A percentile compares a stretch with the other conserved stretches of the same genome.
Conservation (phyloP, 92 coral and sea anemone genomes). For the Epizoanthus scotinus region DNA sequence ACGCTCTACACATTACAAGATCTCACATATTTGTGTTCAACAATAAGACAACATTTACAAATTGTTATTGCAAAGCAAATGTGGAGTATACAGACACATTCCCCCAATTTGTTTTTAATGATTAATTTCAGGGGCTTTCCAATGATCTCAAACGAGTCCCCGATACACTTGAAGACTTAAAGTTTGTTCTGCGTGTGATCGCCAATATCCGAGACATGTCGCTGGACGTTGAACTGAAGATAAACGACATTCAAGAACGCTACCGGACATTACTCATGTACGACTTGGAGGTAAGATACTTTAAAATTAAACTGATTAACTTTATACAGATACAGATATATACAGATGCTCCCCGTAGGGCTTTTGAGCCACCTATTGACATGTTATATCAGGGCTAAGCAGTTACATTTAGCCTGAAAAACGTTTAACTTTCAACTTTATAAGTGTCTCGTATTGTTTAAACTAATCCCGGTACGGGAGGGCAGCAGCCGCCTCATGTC, state of each 20-base stretch:
- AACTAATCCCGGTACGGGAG: too few species aligned
- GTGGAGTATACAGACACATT: neutral
- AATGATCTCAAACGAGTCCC: constrained; percentile 90
- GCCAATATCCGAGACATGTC: constrained; percentile 99
- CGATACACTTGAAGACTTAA: constrained; percentile 93
- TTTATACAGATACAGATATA: too few species aligned
- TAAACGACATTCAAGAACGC: constrained; percentile 90
- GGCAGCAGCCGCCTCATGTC: too few species aligned
- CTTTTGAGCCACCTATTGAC: too few species aligned
- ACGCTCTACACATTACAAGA: too few species aligned
- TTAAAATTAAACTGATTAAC: too few species aligned
- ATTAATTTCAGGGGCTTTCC: constrained; percentile 64
- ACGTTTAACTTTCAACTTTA: too few species aligned
- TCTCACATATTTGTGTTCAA: too few species aligned
- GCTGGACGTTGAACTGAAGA: constrained; percentile 90
- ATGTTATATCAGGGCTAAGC: too few species aligned
- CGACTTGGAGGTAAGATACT: constrained; percentile 76
- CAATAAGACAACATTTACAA: neutral
- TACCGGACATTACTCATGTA: constrained; percentile 92
- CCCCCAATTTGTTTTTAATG: neutral
- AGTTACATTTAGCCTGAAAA: too few species aligned
- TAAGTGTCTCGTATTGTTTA: too few species aligned
- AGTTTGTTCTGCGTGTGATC: constrained; percentile 96
- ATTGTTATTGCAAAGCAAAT: neutral
- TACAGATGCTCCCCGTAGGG: too few species aligned